These are phyloP conservation scores for Rugalucina vietnamica DNA, from an alignment of 2,888 invertebrate species.

Conservation along the genomic window DNA sequence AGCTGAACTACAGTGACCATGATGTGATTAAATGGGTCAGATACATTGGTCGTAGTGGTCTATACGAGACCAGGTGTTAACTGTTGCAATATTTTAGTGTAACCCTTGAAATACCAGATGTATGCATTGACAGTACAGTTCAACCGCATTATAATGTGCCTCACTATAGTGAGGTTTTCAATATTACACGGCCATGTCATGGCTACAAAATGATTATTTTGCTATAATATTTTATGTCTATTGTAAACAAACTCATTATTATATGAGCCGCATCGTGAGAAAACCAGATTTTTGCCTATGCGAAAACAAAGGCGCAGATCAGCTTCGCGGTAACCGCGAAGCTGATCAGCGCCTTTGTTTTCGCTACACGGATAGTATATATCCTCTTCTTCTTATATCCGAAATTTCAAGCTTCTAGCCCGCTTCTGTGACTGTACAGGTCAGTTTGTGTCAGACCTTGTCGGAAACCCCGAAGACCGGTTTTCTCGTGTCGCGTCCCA, in stretches of 20 bases:
- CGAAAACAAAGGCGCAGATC: too few relatives aligned
- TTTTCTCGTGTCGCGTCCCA: neutral
- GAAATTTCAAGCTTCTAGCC: neutral
- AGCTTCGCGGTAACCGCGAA: neutral
- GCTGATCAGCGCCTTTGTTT: neutral
- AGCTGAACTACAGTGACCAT: slow-evolving; percentile 99
- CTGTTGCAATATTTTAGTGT: neutral
- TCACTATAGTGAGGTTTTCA: too few relatives aligned
- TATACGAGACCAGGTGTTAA: slow-evolving; percentile 99
- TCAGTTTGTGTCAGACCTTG: neutral
- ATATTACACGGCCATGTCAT: too few relatives aligned
- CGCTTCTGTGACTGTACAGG: too few relatives aligned
- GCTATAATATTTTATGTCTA: too few relatives aligned
- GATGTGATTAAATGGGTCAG: slow-evolving; percentile 99
- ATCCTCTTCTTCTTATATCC: neutral
- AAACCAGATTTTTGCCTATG: neutral
- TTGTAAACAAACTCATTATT: neutral
- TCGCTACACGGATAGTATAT: neutral
- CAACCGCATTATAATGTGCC: neutral
- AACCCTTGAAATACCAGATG: neutral
- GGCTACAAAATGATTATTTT: too few relatives aligned
- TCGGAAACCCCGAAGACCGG: neutral
- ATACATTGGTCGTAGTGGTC: slow-evolving; percentile 99
- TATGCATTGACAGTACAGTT: neutral
- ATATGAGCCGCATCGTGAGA: neutral